Percentiles rank a stretch among this genome's conserved stretches.
Conservation (phyloP, 2,888 invertebrate species). For the Meandrusa payeni region DNA sequence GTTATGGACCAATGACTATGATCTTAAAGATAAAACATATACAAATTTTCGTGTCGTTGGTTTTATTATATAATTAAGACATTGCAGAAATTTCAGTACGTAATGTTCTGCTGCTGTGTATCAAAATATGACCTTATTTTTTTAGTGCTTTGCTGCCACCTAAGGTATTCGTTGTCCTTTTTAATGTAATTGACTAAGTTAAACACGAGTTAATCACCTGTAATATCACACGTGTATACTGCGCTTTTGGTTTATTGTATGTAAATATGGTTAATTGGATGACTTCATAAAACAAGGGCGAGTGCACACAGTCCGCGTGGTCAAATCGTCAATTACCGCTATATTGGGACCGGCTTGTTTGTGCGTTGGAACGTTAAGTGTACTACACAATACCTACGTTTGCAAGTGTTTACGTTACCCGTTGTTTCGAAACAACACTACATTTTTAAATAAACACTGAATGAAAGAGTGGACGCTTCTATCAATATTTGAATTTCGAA, state of each 20-base stretch:
- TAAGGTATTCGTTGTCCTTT: too few relatives aligned
- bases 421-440: conserved; percentile 5
- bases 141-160: too few relatives aligned
- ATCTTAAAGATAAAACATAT: too few relatives aligned
- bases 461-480: too few relatives aligned
- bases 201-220: neutral
- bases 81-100: too few relatives aligned
- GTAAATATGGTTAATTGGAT: conserved; percentile 52
- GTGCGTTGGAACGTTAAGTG: conserved; percentile 31
- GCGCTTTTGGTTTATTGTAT: conserved; percentile 28
- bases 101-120: too few relatives aligned
- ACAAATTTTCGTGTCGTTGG: too few relatives aligned
- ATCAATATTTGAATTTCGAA: too few relatives aligned
- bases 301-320: conserved; percentile 34
- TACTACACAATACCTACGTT: conserved; percentile 25
- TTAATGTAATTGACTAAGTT: too few relatives aligned
- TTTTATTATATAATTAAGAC: too few relatives aligned
- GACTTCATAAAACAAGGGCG: conserved; percentile 40
- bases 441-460: neutral
- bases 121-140: too few relatives aligned
- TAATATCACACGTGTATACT: neutral
- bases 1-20: too few relatives aligned
- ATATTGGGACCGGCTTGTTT: conserved; percentile 31
- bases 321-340: conserved; percentile 40
- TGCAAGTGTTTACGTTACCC: conserved; percentile 9